These are phyloP conservation scores for Drosophila sulfurigaster DNA, from an alignment of 1,140 invertebrate species.

Conservation along the genomic window DNA sequence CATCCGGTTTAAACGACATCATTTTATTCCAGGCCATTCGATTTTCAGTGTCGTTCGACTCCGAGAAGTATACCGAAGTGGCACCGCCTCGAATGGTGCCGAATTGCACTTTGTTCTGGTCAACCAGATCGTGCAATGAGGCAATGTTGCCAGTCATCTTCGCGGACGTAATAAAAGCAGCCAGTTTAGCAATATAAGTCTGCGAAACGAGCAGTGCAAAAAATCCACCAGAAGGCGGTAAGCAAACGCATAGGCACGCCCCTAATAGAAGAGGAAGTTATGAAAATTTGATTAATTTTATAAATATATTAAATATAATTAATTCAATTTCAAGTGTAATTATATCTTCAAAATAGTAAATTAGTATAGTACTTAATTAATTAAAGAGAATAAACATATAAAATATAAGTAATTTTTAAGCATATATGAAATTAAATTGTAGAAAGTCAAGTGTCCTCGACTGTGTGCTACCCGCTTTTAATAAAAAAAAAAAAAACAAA, in stretches of 20 bases:
- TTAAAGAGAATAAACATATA: no score
- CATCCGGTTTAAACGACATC: slow-evolving; percentile 90
- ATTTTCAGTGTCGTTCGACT: slow-evolving; percentile 90
- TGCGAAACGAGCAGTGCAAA: slow-evolving; percentile 97
- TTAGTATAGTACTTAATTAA: no score
- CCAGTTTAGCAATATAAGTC: slow-evolving; percentile 97
- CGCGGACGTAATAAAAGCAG: slow-evolving; percentile 96
- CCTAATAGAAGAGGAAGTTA: slow-evolving; percentile 83
- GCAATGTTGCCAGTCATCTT: slow-evolving; percentile 93
- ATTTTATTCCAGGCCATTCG: slow-evolving; percentile 92
- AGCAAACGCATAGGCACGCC: slow-evolving; percentile 93
- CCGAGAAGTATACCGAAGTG: slow-evolving; percentile 86
- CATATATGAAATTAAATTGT: no score
- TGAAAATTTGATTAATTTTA: neutral
- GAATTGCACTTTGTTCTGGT: slow-evolving; percentile 95
- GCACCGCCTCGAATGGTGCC: slow-evolving; percentile 91
- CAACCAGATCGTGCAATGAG: slow-evolving; percentile 94
- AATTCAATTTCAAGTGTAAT: no score
- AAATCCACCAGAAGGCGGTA: slow-evolving; percentile 97
- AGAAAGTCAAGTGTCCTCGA: no score
- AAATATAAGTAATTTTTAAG: no score
- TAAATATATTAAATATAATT: no score
- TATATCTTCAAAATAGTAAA: no score
- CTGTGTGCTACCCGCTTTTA: no score
- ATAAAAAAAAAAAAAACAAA: no score